Conservation (phyloP, 37 sponge, comb jelly and placozoan species). For the Agelas oroides region DNA sequence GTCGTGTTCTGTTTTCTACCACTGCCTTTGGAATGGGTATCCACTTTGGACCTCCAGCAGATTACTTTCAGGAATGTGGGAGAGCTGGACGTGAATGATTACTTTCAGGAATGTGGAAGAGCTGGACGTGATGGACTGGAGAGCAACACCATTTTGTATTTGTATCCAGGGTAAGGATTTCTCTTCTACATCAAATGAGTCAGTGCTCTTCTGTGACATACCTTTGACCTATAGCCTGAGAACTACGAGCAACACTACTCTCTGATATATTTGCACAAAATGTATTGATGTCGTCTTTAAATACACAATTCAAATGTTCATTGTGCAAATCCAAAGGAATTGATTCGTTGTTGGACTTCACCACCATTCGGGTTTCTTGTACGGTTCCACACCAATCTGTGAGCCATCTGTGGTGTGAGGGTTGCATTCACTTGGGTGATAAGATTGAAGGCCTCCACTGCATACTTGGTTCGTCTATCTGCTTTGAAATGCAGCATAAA, state of each 20-base stretch:
- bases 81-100: slow-evolving; percentile 5
- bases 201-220: too few species aligned
- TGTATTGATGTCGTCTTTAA: slow-evolving; percentile 22
- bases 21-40: slow-evolving; percentile 33
- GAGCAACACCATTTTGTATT: background rate
- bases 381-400: slow-evolving; percentile 3
- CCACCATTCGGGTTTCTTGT: background rate
- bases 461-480: slow-evolving; percentile 11
- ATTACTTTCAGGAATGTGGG: slow-evolving; percentile 20
- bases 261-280: background rate
- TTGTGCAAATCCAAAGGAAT: slow-evolving; percentile 13
- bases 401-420: slow-evolving; percentile 9
- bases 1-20: slow-evolving; percentile 12
- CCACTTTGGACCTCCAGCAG: background rate
- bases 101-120: slow-evolving; percentile 6
- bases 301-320: slow-evolving; percentile 15
- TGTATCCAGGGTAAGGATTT: background rate
- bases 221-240: slow-evolving; percentile 3
- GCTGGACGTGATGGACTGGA: background rate
- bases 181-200: too few species aligned
- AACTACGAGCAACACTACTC: background rate
- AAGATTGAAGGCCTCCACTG: slow-evolving; percentile 25
- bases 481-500: slow-evolving; percentile 27
- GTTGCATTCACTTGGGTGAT: background rate
- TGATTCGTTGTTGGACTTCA: too few species aligned